Percentiles rank a stretch among this genome's conserved stretches.
Conservation (phyloP, 2,888 invertebrate genomes). For the Kuschelorhynchus macadamiae region DNA sequence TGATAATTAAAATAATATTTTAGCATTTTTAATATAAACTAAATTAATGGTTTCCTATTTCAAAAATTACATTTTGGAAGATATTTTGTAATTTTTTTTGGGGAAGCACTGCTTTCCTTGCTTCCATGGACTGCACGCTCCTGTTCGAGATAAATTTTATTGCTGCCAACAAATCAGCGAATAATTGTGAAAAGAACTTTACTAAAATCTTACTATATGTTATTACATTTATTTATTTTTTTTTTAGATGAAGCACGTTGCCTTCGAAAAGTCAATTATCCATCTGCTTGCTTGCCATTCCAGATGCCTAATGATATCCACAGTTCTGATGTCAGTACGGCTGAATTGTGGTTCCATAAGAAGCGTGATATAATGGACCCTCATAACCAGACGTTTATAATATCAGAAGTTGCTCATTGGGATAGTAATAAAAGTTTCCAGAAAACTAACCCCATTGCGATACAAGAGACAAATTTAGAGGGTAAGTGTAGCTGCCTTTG, state of each 20-base stretch:
- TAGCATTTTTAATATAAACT: too few species aligned
- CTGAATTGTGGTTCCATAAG: slow-evolving; percentile 88
- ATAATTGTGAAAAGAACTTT: too few species aligned
- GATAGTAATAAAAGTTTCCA: slow-evolving; percentile 78
- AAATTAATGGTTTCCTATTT: too few species aligned
- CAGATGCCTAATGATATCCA: slow-evolving; percentile 83
- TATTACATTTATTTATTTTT: background rate
- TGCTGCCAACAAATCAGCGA: too few species aligned
- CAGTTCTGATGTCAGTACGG: slow-evolving; percentile 81
- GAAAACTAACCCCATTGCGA: slow-evolving; percentile 84
- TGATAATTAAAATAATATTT: too few species aligned
- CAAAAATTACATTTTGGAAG: too few species aligned
- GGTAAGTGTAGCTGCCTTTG: slow-evolving; percentile 66
- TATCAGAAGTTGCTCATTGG: slow-evolving; percentile 84
- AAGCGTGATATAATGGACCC: slow-evolving; percentile 46
- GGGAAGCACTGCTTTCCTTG: too few species aligned
- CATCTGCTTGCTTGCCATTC: slow-evolving; percentile 83
- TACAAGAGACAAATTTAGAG: slow-evolving; percentile 80
- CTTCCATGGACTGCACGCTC: too few species aligned
- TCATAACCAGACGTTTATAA: slow-evolving; percentile 49
- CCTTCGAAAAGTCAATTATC: slow-evolving; percentile 70
- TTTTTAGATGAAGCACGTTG: slow-evolving; percentile 71
- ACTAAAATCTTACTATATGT: too few species aligned
- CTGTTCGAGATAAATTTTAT: too few species aligned
- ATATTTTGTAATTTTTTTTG: too few species aligned